Base-by-base conservation (phyloP, 2,888 invertebrate species). In the Chirona hameri region DNA sequence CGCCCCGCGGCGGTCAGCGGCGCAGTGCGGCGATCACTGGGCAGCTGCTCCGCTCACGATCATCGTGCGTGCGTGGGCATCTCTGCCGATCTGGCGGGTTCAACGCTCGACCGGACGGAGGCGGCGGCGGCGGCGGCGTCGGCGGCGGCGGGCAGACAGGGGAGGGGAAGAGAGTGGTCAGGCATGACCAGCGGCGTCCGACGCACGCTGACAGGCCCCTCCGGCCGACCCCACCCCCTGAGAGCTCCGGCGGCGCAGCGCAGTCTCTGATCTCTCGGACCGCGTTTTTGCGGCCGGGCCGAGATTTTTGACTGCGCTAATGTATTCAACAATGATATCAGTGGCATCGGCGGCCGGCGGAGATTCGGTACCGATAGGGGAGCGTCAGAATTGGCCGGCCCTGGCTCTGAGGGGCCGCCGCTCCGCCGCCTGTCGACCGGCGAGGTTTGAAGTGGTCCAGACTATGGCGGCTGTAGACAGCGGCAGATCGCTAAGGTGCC, bases 251-350 rank as follows among this genome's bases (percentile, higher is more conserved):
- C 65, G 60, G 52, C 18, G 52, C 52, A 18, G 52, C 9, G 27
- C 27, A 24, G 76, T 12, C 72, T 72, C 27, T 72, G 31, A 72
- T 72, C 31, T 72, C 18, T 3, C 31, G 29, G 15, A 5, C 31
- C 15, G 72, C 72, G 29, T 76, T 76, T 76, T 76, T 76, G 76
- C 39, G 76, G 39, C 21, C 46, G 31, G 2, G 76, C 76, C 46
- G 76, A 21, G 46, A 76, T 76, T 76, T 76, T 76, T n/a, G 76
- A 24, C 39, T 14, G 46, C 76, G 76, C 76, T 76, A 76, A 76
- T 76, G 76, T 76, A 76, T 76, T 46, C 76, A 76, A 46, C 76
- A 76, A 76, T 76, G 76, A 46, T 76, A 76, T 46, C 76, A 24
- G 39, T 24, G 46, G 46, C 46, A 76, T 76, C 76, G 14, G 72